phyloP scores from a whole-genome alignment of 2,113 vertebrate species.

The Microtus oregoni region DNA sequence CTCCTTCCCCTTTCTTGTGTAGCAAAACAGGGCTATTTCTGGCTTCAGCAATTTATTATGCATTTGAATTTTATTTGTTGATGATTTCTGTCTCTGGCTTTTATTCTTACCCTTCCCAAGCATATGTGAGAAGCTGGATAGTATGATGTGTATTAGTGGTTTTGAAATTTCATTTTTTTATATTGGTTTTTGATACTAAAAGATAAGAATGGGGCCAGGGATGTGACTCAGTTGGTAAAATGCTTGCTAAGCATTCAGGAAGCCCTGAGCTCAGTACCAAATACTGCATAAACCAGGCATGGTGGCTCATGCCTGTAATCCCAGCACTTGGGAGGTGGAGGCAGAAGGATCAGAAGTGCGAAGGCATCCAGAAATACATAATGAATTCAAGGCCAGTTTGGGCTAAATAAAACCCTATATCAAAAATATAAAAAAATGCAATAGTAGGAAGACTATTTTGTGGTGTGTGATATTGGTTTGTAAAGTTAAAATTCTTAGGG shows the following conservation, averaged over 20 bases:
- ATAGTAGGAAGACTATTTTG: conserved; percentile 66
- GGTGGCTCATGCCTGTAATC: neutral
- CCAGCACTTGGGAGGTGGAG: neutral
- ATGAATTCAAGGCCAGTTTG: neutral
- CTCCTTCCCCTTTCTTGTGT: conserved; percentile 79
- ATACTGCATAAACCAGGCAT: neutral
- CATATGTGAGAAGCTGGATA: conserved; percentile 84
- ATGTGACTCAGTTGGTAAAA: neutral
- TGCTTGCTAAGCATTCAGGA: neutral
- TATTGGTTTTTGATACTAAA: conserved; percentile 61
- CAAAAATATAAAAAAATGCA: neutral
- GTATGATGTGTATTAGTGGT: conserved; percentile 78
- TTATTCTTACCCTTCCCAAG: conserved; percentile 78
- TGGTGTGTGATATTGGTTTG: conserved; percentile 65
- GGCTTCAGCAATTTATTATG: conserved; percentile 76
- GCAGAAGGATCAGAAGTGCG: neutral
- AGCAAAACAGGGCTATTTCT: conserved; percentile 76
- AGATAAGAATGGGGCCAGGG: conserved; percentile 8
- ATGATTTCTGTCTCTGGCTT: conserved; percentile 81
- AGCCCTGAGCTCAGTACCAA: neutral
- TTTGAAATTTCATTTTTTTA: conserved; percentile 76
- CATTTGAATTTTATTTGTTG: conserved; percentile 77
- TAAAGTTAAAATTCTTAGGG: conserved; percentile 53
- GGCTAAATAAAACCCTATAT: neutral
- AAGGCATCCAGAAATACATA: neutral